Percentiles rank a stretch among this genome's conserved stretches.
These are phyloP conservation scores for Ranitomeya imitator DNA, from an alignment of 2,113 vertebrate species.

Conservation along the genomic window DNA sequence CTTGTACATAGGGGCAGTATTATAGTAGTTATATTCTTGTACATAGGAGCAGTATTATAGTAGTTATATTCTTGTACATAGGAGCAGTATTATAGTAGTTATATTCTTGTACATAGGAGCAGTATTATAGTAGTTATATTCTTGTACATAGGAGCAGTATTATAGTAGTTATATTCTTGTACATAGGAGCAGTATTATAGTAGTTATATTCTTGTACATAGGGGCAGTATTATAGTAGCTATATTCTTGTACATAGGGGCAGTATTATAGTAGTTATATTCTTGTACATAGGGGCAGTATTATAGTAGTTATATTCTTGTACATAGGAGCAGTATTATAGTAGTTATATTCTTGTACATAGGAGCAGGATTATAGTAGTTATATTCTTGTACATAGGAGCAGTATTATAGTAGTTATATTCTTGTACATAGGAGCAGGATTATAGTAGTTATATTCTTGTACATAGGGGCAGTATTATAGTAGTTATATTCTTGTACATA, in stretches of 20 bases:
- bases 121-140: neutral
- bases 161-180: neutral
- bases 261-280: constrained; percentile 13
- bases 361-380: neutral
- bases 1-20: neutral
- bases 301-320: neutral
- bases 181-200: constrained; percentile 2
- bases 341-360: no score
- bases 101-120: neutral
- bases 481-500: no score
- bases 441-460: neutral
- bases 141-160: neutral
- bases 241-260: neutral
- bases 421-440: neutral
- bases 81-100: constrained; percentile 8
- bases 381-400: neutral
- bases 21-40: neutral
- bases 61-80: neutral
- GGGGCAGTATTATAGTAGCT: neutral
- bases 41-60: neutral
- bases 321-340: neutral
- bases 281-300: neutral
- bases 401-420: constrained; percentile 13
- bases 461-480: neutral
- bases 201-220: neutral